Base-by-base conservation (phyloP, 2,113 vertebrate genomes). In the Gadus macrocephalus region DNA sequence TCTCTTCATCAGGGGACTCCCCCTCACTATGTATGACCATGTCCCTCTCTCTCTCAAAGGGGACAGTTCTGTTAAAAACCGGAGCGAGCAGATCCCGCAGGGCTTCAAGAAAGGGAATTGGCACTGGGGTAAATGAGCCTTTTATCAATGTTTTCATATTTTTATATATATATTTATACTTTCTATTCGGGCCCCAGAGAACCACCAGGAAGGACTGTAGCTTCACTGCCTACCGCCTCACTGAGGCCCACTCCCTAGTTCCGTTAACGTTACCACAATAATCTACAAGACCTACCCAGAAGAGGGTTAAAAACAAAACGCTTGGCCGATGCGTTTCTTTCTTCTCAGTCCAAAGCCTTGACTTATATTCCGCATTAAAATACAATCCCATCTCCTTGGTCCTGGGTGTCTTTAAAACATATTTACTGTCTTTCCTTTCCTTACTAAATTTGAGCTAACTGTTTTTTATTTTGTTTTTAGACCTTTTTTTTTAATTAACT, bases 21-120 rank as follows among this genome's bases (percentile, higher is more conserved):
- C 42, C 42, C 69, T 69, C 74, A 65, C 58, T 78, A 79, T 56
- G 59, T 88, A 84, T 92, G 88, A 90, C 86, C 74, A 91, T 88
- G 74, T 90, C 82, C 86, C 91, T 91, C 81, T 93, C 78, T 92
- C 84, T 92, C 86, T 91, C 91, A 82, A 91, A 92, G 92, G 91
- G 89, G 91, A 93, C 89, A 90, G 88, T 92, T 88, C 91, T 78
- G 80, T 93, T 91, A 92, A 91, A 90, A 93, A 91, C 91, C 92
- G 90, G 91, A 92, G 87, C 73, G 92, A 93, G 87, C 91, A 87
- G 82, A 92, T 81, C 88, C 90, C 90, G 84, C 92, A 91, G 88
- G 92, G 90, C 88, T 93, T 93, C 92, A 93, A 86, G 90, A 93
- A 92, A 92, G 91, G 91, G 88, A 93, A 90, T 92, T 93, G 91